A percentile compares a stretch with the other conserved stretches of the same genome.
These are phyloP conservation scores for Brachionus calyciflorus DNA, from an alignment of 1,140 invertebrate genomes.

Conservation along the genomic window DNA sequence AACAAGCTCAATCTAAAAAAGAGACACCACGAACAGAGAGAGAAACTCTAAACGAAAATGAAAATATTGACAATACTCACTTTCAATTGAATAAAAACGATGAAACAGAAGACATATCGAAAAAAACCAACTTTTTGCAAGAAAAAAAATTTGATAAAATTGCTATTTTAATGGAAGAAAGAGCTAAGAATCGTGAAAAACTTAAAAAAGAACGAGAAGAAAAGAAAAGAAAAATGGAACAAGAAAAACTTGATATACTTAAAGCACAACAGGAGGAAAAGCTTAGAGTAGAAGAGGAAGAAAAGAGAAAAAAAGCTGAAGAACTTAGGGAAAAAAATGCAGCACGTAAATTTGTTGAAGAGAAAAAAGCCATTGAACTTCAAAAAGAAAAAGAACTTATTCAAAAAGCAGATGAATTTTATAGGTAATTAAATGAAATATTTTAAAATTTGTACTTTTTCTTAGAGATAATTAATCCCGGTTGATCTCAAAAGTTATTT, in stretches of 20 bases:
- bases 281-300: slow-evolving; percentile 52
- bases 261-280: slow-evolving; percentile 52
- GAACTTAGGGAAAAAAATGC: slow-evolving; percentile 45
- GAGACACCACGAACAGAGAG: background rate
- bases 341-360: background rate
- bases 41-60: background rate
- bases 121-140: background rate
- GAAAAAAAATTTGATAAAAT: slow-evolving; percentile 24
- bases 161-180: slow-evolving; percentile 55
- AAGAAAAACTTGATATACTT: slow-evolving; percentile 54
- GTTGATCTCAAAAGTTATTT: too few species aligned
- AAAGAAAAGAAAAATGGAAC: slow-evolving; percentile 52
- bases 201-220: slow-evolving; percentile 57
- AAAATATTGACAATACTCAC: background rate
- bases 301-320: slow-evolving; percentile 53
- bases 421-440: background rate
- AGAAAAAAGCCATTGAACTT: background rate
- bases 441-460: background rate
- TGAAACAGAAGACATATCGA: background rate
- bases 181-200: slow-evolving; percentile 54
- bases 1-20: background rate
- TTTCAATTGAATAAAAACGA: too few species aligned
- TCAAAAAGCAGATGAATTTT: slow-evolving; percentile 41
- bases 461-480: too few species aligned
- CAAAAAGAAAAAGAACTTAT: slow-evolving; percentile 17